A percentile compares a stretch with the other conserved stretches of the same genome.
Conservation (phyloP, 2,113 vertebrate species). For the Gobiocypris rarus region DNA sequence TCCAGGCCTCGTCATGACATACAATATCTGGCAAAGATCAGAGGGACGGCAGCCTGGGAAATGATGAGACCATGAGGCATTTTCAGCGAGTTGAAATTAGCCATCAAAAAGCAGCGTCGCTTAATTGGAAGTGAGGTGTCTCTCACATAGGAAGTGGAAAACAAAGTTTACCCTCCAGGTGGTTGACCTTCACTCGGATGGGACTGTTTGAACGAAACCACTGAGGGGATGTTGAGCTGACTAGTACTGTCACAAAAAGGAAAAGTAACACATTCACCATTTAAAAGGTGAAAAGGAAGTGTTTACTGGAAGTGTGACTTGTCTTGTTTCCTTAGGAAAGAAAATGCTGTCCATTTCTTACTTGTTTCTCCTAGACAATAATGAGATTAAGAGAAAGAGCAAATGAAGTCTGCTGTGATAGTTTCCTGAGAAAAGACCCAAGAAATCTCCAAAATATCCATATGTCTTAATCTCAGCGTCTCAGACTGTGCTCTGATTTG, state of each 20-base stretch:
- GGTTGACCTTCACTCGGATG: not conserved
- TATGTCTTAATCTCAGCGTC: not conserved
- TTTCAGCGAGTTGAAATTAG: not conserved
- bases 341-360: not conserved
- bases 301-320: conserved; percentile 5
- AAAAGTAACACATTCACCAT: not conserved
- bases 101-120: not conserved
- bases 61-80: not conserved
- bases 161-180: conserved; percentile 15
- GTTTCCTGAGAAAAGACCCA: conserved; percentile 11
- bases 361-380: not conserved
- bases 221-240: not conserved
- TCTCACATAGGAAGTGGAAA: conserved; percentile 8
- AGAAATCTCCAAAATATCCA: too few species aligned
- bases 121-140: conserved; percentile 5
- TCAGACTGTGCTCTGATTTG: not conserved
- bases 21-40: not conserved
- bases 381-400: not conserved
- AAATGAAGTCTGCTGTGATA: not conserved
- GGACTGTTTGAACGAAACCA: conserved; percentile 8
- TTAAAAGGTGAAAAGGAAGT: conserved; percentile 12
- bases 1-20: not conserved
- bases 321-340: conserved; percentile 5
- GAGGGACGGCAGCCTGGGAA: not conserved
- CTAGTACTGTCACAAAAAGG: not conserved